Percentiles rank a stretch among this genome's conserved stretches.
phyloP scores from a whole-genome alignment of 2,888 invertebrate genomes.

The Leucophenga montana region DNA sequence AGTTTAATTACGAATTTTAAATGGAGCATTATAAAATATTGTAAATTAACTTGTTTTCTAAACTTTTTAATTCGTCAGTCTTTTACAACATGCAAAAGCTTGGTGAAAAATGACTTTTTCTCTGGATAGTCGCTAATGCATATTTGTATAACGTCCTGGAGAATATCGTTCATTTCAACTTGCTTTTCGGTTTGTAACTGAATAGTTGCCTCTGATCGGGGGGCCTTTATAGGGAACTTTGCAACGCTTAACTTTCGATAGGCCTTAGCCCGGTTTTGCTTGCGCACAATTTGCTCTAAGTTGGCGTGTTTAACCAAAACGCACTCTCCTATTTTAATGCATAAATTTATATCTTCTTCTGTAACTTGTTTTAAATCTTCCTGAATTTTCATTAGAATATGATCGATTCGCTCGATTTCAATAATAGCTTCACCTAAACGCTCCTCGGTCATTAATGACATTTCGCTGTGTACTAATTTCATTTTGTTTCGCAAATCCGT shows the following conservation, averaged over 20 bases:
- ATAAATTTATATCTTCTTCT: constrained; percentile 59
- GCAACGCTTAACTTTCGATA: constrained; percentile 75
- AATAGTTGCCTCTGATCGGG: constrained; percentile 73
- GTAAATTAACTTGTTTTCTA: too few species aligned
- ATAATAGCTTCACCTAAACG: constrained; percentile 54
- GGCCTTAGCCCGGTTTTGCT: constrained; percentile 81
- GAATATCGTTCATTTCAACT: constrained; percentile 75
- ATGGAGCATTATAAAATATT: neutral
- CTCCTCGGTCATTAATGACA: constrained; percentile 55
- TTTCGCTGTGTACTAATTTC: constrained; percentile 74
- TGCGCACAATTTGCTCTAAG: constrained; percentile 78
- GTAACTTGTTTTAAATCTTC: constrained; percentile 59
- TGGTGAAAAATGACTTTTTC: constrained; percentile 71
- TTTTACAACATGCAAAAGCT: constrained; percentile 61
- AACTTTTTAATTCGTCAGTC: neutral
- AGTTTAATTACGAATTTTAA: neutral
- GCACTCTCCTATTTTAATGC: constrained; percentile 72
- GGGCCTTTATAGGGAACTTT: constrained; percentile 53
- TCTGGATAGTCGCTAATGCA: constrained; percentile 79
- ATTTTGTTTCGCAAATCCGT: constrained; percentile 77
- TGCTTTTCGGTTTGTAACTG: constrained; percentile 77
- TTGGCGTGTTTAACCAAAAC: constrained; percentile 70
- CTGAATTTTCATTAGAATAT: constrained; percentile 56
- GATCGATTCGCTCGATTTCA: constrained; percentile 55
- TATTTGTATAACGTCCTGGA: constrained; percentile 76